Percentiles rank a stretch among this genome's conserved stretches.
Evolutionary conservation across 1,140 invertebrate species (phyloP).

Genomic region (Drosophila pseudoananassae): DNA sequence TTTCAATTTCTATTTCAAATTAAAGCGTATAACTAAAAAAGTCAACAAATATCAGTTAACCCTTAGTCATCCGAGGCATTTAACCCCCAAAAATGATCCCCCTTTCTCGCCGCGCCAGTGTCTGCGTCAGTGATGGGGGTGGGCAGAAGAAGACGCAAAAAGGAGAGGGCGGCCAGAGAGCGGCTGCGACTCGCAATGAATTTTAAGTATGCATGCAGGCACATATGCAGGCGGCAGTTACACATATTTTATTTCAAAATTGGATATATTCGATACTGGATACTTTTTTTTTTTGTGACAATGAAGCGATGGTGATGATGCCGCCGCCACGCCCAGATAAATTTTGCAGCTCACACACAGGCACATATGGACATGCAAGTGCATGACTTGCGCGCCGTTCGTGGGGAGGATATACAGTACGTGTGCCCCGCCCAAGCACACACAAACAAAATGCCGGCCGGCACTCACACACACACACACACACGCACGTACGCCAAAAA

Average conservation of each 20-base stretch:
- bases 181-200: constrained; percentile 54
- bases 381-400: constrained; percentile 34
- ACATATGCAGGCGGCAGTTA: constrained; percentile 28
- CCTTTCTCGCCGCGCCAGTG: background rate
- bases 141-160: background rate
- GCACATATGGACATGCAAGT: constrained; percentile 10
- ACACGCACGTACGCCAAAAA: background rate
- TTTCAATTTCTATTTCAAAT: background rate
- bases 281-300: constrained; percentile 18
- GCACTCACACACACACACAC: background rate
- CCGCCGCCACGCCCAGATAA: constrained; percentile 31
- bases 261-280: constrained; percentile 21
- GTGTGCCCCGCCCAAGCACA: constrained; percentile 53
- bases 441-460: constrained; percentile 3
- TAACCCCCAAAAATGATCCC: background rate
- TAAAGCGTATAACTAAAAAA: background rate
- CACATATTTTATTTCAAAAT: constrained; percentile 36
- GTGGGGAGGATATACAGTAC: constrained; percentile 67
- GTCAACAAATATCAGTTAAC: no score
- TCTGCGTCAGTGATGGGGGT: constrained; percentile 8
- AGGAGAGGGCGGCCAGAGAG: background rate
- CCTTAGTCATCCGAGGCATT: background rate
- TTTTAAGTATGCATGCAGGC: constrained; percentile 46
- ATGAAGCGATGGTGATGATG: constrained; percentile 6
- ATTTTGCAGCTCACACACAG: constrained; percentile 14